These are phyloP conservation scores for Turritopsis rubra DNA, from an alignment of 30 jellyfish, hydroid and myxozoan species.

Conservation along the genomic window DNA sequence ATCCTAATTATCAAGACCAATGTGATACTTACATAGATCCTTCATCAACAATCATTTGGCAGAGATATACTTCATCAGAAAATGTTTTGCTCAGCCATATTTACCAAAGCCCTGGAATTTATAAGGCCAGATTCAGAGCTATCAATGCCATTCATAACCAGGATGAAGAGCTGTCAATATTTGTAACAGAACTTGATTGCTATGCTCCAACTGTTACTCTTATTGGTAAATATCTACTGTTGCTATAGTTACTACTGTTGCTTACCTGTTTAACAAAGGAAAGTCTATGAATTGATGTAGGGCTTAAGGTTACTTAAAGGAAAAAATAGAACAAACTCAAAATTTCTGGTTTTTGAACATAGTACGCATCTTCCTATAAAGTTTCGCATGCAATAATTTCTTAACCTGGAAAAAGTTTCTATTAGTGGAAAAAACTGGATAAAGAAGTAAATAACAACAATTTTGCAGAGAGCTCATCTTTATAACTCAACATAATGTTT, in stretches of 20 bases:
- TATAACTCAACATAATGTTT: too few relatives aligned
- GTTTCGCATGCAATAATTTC: too few relatives aligned
- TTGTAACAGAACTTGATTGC: not conserved
- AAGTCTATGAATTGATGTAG: too few relatives aligned
- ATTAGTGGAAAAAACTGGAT: too few relatives aligned
- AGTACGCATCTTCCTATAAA: too few relatives aligned
- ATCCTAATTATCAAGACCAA: not conserved
- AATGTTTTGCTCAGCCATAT: not conserved
- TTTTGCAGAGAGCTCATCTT: too few relatives aligned
- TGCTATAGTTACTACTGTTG: not conserved
- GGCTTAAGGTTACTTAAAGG: too few relatives aligned
- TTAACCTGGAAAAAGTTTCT: too few relatives aligned
- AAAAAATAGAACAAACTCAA: too few relatives aligned
- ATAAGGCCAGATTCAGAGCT: not conserved
- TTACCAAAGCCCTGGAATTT: not conserved
- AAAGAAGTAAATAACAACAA: too few relatives aligned
- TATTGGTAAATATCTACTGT: not conserved
- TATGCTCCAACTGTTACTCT: not conserved
- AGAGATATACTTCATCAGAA: too few relatives aligned
- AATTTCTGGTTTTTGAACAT: too few relatives aligned
- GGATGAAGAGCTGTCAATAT: not conserved
- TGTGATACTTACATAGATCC: not conserved
- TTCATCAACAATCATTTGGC: not conserved
- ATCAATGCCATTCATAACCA: not conserved
- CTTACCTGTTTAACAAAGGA: not conserved